Conservation (phyloP, 2,888 invertebrate genomes). For the Rhamphomyia laevipes region DNA sequence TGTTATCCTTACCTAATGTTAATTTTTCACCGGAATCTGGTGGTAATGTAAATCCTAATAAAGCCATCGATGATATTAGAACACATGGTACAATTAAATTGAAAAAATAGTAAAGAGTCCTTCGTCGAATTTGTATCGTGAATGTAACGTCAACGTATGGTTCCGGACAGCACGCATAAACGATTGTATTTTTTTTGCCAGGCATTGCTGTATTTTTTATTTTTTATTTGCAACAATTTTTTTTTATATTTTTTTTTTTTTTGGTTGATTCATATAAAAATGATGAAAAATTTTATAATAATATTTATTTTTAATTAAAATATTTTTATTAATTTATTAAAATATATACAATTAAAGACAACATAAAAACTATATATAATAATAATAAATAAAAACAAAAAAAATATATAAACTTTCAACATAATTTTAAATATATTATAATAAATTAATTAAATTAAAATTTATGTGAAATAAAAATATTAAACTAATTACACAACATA, state of each 20-base stretch:
- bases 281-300: too few species aligned
- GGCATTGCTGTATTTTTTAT: slow-evolving; percentile 60
- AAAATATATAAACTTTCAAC: too few species aligned
- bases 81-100: slow-evolving; percentile 99
- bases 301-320: too few species aligned
- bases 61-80: slow-evolving; percentile 96
- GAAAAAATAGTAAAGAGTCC: slow-evolving; percentile 98
- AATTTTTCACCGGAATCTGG: slow-evolving; percentile 57
- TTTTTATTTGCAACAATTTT: slow-evolving; percentile 6
- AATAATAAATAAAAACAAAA: too few species aligned
- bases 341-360: too few species aligned
- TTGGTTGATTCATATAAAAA: not conserved
- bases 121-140: slow-evolving; percentile 88
- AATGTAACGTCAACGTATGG: slow-evolving; percentile 88
- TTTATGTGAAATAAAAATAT: slow-evolving; percentile 11
- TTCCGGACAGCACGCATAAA: slow-evolving; percentile 87
- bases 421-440: too few species aligned
- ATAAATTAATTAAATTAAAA: not conserved
- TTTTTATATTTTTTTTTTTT: not conserved
- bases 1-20: slow-evolving; percentile 39
- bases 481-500: slow-evolving; percentile 5
- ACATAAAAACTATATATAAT: too few species aligned
- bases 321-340: too few species aligned
- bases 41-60: slow-evolving; percentile 94
- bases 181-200: slow-evolving; percentile 79